Evolutionary conservation across 2,113 vertebrate genomes (phyloP).

Genomic region (Chaetodon trifascialis): DNA sequence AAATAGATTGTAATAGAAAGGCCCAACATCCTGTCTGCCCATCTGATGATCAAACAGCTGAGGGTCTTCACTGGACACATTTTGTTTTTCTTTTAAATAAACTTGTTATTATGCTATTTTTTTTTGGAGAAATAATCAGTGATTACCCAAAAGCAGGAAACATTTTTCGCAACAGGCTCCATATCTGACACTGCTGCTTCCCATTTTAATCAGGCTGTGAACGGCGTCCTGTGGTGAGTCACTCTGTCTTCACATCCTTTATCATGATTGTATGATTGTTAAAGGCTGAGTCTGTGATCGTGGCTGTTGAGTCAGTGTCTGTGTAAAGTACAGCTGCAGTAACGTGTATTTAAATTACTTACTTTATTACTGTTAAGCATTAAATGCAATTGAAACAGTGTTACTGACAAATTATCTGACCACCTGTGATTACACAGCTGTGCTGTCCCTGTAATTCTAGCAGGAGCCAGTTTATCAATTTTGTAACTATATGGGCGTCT

Average conservation of each 20-base stretch:
- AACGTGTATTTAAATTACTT: not conserved
- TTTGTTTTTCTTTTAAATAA: not conserved
- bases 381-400: not conserved
- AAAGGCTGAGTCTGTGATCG: not conserved
- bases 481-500: not conserved
- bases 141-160: conserved; percentile 41
- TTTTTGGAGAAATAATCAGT: conserved; percentile 25
- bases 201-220: conserved; percentile 61
- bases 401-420: not conserved
- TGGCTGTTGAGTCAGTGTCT: conserved; percentile 7
- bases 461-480: not conserved
- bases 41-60: conserved; percentile 2
- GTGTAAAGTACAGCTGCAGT: not conserved
- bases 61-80: not conserved
- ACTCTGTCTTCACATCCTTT: conserved; percentile 50
- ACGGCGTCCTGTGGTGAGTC: conserved; percentile 44
- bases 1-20: not conserved
- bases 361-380: not conserved
- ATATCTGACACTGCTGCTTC: conserved; percentile 37
- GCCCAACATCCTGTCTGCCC: not conserved
- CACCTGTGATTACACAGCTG: not conserved
- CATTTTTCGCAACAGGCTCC: conserved; percentile 45
- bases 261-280: conserved; percentile 38
- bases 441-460: not conserved
- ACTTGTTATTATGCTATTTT: conserved; percentile 10